phyloP scores from a whole-genome alignment of 2,888 invertebrate species.

The Eilema griseolum region DNA sequence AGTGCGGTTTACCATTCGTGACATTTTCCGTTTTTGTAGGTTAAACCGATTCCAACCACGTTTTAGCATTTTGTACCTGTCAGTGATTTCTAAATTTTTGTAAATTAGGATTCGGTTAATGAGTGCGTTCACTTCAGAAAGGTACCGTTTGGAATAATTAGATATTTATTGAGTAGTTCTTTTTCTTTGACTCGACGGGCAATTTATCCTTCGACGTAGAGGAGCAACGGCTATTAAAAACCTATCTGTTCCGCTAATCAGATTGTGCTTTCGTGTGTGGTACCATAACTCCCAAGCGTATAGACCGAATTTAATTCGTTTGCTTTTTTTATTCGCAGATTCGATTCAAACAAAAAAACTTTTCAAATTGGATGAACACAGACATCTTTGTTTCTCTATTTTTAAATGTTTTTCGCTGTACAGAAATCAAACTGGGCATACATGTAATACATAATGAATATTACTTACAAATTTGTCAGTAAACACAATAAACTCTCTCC shows the following conservation, averaged over 20 bases:
- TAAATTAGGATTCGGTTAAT: background rate
- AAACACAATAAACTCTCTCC: no score
- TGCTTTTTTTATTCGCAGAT: background rate
- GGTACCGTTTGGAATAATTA: background rate
- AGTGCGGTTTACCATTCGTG: background rate
- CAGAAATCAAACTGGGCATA: no score
- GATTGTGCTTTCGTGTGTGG: background rate
- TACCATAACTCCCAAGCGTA: conserved; percentile 1
- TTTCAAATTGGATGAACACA: background rate
- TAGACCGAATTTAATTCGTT: background rate
- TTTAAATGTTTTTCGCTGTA: background rate
- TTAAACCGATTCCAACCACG: conserved; percentile 1
- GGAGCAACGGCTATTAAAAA: background rate
- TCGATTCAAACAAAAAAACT: no score
- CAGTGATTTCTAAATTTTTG: background rate
- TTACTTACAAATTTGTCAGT: no score
- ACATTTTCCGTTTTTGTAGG: background rate
- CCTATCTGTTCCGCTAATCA: background rate
- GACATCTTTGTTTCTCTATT: background rate
- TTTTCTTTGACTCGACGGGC: background rate
- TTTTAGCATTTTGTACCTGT: background rate
- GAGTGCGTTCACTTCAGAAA: background rate
- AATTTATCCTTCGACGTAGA: background rate
- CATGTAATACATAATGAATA: no score
- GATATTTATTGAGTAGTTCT: background rate